Conservation (phyloP, 2,797 vertebrate genomes). For the Staurois parvus region DNA sequence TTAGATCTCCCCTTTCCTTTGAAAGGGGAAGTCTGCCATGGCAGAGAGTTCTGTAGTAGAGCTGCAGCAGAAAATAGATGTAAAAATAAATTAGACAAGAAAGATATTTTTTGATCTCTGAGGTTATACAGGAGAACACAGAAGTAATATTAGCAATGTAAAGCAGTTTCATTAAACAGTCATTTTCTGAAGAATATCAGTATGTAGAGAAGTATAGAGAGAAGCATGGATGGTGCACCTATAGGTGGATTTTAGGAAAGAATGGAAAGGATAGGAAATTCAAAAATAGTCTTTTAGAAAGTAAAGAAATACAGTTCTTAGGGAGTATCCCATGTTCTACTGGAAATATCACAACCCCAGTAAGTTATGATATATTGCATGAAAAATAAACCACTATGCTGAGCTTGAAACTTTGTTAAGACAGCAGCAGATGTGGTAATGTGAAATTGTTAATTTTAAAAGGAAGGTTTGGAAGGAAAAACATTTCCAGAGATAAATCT, state of each 20-base stretch:
- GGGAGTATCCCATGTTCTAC: too few species aligned
- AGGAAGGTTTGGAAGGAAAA: not conserved
- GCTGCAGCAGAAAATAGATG: not conserved
- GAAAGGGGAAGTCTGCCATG: not conserved
- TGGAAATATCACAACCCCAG: too few species aligned
- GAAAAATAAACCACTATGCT: not conserved
- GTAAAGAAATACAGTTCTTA: too few species aligned
- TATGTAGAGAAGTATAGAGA: too few species aligned
- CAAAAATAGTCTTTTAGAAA: too few species aligned
- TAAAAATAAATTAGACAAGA: not conserved
- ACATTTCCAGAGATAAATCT: constrained; percentile 5
- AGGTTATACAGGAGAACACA: not conserved
- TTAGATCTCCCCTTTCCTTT: constrained; percentile 34
- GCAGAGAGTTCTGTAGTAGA: not conserved
- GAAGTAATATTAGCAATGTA: too few species aligned
- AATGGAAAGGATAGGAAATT: too few species aligned
- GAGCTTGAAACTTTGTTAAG: not conserved
- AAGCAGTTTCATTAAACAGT: too few species aligned
- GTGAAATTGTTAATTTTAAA: not conserved
- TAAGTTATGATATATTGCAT: not conserved
- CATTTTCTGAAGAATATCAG: too few species aligned
- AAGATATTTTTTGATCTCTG: not conserved
- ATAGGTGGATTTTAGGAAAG: too few species aligned
- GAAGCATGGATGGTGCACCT: too few species aligned
- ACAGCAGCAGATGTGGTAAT: not conserved